Conservation (phyloP, 2,888 invertebrate genomes). For the Rosalia funebris region DNA sequence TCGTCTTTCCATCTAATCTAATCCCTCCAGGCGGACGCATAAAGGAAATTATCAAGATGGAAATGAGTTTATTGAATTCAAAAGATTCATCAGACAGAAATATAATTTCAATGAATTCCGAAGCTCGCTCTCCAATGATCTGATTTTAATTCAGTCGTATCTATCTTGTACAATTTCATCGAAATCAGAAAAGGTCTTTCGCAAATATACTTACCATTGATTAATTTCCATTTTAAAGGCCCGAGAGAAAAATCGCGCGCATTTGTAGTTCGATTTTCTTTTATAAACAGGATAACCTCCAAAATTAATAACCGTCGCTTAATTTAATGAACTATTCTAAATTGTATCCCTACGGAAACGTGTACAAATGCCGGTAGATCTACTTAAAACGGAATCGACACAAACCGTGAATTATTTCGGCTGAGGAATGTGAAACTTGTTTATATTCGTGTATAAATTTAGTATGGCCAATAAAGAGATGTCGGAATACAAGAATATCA, state of each 20-base stretch:
- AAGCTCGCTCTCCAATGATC: constrained; percentile 46
- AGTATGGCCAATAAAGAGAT: constrained; percentile 39
- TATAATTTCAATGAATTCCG: constrained; percentile 55
- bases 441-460: constrained; percentile 40
- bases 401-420: constrained; percentile 30
- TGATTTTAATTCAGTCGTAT: constrained; percentile 56
- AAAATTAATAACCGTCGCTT: constrained; percentile 16
- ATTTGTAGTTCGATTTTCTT: constrained; percentile 17
- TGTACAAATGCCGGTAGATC: constrained; percentile 1
- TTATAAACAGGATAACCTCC: constrained; percentile 9
- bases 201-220: constrained; percentile 45
- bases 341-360: background rate
- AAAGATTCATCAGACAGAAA: constrained; percentile 48
- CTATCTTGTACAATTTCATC: constrained; percentile 49
- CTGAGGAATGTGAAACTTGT: constrained; percentile 32
- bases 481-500: constrained; percentile 48
- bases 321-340: constrained; percentile 15
- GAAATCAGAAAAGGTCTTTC: constrained; percentile 42
- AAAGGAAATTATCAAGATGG: constrained; percentile 43
- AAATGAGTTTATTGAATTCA: constrained; percentile 41
- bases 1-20: background rate
- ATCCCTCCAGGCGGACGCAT: background rate
- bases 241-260: constrained; percentile 27
- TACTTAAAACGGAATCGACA: constrained; percentile 8
- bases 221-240: constrained; percentile 33